Base-by-base conservation (phyloP, 2,888 invertebrate species). In the Drosophila atripex region DNA sequence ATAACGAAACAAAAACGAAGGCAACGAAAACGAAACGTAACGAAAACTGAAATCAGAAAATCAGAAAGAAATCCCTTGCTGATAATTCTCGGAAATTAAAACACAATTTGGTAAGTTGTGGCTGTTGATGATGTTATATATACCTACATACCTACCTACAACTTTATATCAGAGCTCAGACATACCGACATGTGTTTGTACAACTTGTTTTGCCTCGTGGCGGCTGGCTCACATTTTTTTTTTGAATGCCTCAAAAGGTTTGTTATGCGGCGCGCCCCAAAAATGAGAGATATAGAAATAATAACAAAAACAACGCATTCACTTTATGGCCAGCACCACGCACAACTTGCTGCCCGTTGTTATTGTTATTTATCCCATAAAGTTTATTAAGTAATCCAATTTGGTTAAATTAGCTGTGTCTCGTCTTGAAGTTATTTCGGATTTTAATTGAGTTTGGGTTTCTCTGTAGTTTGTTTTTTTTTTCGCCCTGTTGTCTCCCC, bases 371-470 rank as follows among this genome's bases (percentile, higher is more conserved):
- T 78, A 85, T 77, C 80, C 88, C 85, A 88, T 89, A 88, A 90
- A 90, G 86, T 87, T 70, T 84, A 89, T 89, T 90, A 88, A 89
- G 88, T 89, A 90, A 89, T 88, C 89, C 88, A 89, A 89, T 89
- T 89, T 88, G 89, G 86, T 79, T 84, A 88, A 90, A 89, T 90
- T 89, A 88, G 84, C 85, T 80, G 79, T 79, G 78, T 85, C 59
- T 52, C 46, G 68, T 41, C 46, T 68, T 32, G 52, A 30, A 14
- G 49, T 51, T 46, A 50, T 69, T 50, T 50, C 39, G n/a, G 61
- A 56, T 79, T 72, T 77, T 50, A 61, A 68, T 69, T 63, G 69
- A 64, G 60, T 73, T 59, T 65, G 52, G 69, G 71, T 74, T 63
- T 45, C 65, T 55, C 60, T 21, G 16, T 16, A 16, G n/a, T 18